These are phyloP conservation scores for Tipula unca DNA, from an alignment of 2,888 invertebrate species.

Conservation along the genomic window DNA sequence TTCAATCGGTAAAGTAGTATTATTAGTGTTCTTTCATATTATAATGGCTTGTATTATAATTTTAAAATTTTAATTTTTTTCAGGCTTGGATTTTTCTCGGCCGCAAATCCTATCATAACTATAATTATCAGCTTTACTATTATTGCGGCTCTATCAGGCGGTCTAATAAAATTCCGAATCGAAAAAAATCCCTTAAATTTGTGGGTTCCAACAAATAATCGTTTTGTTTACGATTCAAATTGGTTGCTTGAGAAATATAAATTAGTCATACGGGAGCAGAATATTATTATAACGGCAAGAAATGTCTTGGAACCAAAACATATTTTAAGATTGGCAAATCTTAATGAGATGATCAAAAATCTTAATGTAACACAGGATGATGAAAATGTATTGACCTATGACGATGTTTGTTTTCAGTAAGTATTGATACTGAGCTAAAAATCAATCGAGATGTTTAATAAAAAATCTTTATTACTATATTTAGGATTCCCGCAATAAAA, in stretches of 20 bases:
- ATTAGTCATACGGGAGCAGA: constrained; percentile 53
- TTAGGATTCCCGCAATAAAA: background rate
- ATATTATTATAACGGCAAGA: constrained; percentile 53
- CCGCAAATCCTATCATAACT: background rate
- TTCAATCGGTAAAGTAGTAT: background rate
- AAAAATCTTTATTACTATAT: too few species aligned
- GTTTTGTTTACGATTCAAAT: constrained; percentile 59
- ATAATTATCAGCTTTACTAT: background rate
- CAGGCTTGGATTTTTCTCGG: background rate
- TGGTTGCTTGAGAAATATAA: constrained; percentile 62
- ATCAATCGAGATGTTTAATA: background rate
- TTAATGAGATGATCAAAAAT: constrained; percentile 45
- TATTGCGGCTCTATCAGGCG: background rate
- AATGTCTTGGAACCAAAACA: constrained; percentile 57
- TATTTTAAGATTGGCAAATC: constrained; percentile 45
- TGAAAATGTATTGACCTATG: constrained; percentile 26
- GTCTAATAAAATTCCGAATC: constrained; percentile 46
- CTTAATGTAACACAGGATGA: constrained; percentile 36
- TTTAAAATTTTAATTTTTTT: background rate
- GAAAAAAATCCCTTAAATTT: constrained; percentile 67
- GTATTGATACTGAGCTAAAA: background rate
- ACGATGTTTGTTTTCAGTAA: constrained; percentile 27
- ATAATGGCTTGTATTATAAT: background rate
- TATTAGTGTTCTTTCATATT: background rate
- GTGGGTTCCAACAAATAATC: constrained; percentile 49